Evolutionary conservation across 2,113 vertebrate species (phyloP).

Genomic region (Carlito syrichta): DNA sequence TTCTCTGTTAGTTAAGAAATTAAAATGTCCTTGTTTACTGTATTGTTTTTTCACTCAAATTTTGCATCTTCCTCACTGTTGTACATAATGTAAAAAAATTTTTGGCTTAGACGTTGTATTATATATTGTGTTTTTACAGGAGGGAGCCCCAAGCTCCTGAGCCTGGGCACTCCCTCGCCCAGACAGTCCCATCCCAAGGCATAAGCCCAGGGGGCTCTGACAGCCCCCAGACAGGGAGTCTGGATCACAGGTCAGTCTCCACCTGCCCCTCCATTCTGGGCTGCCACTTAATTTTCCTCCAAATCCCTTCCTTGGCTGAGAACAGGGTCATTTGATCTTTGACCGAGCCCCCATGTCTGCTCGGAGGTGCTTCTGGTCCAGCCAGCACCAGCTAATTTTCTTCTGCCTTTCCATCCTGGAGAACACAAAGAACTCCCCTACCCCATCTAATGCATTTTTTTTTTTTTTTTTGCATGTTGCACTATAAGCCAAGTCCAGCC

Average conservation of each 20-base stretch:
- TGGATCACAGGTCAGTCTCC: slow-evolving; percentile 88
- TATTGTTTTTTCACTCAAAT: slow-evolving; percentile 74
- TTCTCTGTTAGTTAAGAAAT: slow-evolving; percentile 37
- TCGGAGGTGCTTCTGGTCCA: slow-evolving; percentile 79
- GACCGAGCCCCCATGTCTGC: slow-evolving; percentile 71
- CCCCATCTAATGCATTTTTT: slow-evolving; percentile 75
- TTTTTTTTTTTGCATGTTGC: slow-evolving; percentile 82
- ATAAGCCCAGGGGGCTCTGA: slow-evolving; percentile 85
- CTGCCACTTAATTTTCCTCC: slow-evolving; percentile 75
- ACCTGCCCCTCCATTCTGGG: slow-evolving; percentile 81
- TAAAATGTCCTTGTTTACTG: slow-evolving; percentile 69
- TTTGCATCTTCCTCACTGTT: slow-evolving; percentile 82
- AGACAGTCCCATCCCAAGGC: slow-evolving; percentile 85
- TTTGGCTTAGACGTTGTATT: slow-evolving; percentile 85
- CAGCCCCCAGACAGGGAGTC: slow-evolving; percentile 86
- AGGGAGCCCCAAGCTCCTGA: slow-evolving; percentile 87
- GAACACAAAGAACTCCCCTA: slow-evolving; percentile 67
- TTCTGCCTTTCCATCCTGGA: slow-evolving; percentile 78
- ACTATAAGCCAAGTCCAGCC: slow-evolving; percentile 76
- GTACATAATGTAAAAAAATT: slow-evolving; percentile 72
- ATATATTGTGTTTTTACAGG: slow-evolving; percentile 89
- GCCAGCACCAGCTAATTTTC: slow-evolving; percentile 79
- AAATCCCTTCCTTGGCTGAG: slow-evolving; percentile 78
- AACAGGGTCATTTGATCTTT: slow-evolving; percentile 76
- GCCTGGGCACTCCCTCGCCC: slow-evolving; percentile 87